These are phyloP conservation scores for Phasianus colchicus DNA, from an alignment of 2,113 vertebrate genomes.

Conservation along the genomic window DNA sequence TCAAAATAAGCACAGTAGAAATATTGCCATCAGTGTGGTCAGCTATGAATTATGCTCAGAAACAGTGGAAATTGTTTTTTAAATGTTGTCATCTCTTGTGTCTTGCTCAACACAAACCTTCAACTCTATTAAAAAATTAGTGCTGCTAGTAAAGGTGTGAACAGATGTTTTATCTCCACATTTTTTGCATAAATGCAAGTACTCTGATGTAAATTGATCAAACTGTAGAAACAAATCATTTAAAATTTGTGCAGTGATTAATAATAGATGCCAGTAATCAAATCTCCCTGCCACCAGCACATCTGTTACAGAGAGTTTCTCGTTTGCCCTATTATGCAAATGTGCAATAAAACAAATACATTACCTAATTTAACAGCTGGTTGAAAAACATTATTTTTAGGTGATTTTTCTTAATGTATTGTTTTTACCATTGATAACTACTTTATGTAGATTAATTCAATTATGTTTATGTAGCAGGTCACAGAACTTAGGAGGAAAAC, in stretches of 20 bases:
- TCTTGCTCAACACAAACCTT: slow-evolving; percentile 64
- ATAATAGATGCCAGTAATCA: slow-evolving; percentile 85
- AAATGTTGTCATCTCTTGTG: slow-evolving; percentile 56
- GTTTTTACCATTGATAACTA: slow-evolving; percentile 70
- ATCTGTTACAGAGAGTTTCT: slow-evolving; percentile 82
- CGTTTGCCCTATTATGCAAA: slow-evolving; percentile 85
- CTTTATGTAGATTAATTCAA: slow-evolving; percentile 73
- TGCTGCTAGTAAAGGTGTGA: slow-evolving; percentile 72
- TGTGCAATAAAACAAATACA: slow-evolving; percentile 84
- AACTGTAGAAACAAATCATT: slow-evolving; percentile 85
- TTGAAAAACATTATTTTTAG: slow-evolving; percentile 82
- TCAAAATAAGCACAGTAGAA: slow-evolving; percentile 6
- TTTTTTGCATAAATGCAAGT: slow-evolving; percentile 78
- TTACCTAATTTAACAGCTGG: slow-evolving; percentile 83
- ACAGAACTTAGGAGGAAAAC: neutral
- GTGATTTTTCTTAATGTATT: slow-evolving; percentile 76
- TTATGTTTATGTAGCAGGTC: slow-evolving; percentile 50
- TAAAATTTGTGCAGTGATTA: slow-evolving; percentile 85
- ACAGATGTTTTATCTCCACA: slow-evolving; percentile 82
- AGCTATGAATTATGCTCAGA: slow-evolving; percentile 29
- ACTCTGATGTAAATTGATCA: slow-evolving; percentile 80
- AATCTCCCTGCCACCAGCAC: slow-evolving; percentile 81
- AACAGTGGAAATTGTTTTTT: slow-evolving; percentile 47
- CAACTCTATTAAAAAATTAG: slow-evolving; percentile 67
- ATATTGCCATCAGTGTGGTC: neutral